A percentile compares a stretch with the other conserved stretches of the same genome.
These are phyloP conservation scores for Anseranas semipalmata DNA, from an alignment of 2,113 vertebrate genomes.

Conservation along the genomic window DNA sequence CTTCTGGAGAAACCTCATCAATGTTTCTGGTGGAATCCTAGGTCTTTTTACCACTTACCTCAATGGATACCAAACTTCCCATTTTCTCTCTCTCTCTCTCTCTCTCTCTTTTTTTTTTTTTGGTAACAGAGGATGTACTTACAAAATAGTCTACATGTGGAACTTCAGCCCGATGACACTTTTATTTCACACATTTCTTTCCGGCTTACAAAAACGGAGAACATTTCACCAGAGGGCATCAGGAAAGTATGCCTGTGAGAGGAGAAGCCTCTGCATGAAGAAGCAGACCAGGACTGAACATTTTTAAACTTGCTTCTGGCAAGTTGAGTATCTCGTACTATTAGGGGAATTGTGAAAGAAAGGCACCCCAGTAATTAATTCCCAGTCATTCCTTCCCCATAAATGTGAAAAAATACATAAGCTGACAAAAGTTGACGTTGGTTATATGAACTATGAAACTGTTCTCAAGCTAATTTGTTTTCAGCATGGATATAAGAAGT, in stretches of 20 bases:
- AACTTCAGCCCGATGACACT: not conserved
- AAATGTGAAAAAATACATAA: not conserved
- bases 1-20: not conserved
- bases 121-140: not conserved
- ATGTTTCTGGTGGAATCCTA: not conserved
- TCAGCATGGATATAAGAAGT: not conserved
- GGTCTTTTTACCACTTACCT: not conserved
- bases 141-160: not conserved
- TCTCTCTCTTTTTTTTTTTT: not conserved
- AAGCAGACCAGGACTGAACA: not conserved
- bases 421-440: not conserved
- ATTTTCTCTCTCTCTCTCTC: not conserved
- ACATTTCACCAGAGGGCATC: not conserved
- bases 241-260: not conserved
- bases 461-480: not conserved
- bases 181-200: not conserved
- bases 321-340: not conserved
- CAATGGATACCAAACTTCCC: not conserved
- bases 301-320: not conserved
- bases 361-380: not conserved
- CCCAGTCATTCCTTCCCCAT: not conserved
- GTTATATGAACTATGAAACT: not conserved
- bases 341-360: not conserved
- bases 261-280: fast-evolving
- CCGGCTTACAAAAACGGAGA: not conserved